Conservation (phyloP, 1,140 invertebrate species). For the Halictus rubicundus region DNA sequence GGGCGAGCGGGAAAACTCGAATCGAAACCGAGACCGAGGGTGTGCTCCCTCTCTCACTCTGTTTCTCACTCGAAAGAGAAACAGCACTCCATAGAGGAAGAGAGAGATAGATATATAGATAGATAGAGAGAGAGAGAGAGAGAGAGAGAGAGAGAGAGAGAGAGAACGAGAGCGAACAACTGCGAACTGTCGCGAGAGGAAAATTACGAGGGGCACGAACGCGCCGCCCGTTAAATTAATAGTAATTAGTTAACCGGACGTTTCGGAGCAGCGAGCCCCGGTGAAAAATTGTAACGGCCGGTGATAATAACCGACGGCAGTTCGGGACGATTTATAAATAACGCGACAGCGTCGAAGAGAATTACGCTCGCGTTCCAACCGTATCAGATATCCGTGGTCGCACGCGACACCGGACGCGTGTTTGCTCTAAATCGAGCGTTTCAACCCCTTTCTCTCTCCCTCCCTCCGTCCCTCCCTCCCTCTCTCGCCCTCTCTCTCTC, state of each 20-base stretch:
- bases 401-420: slow-evolving; percentile 38
- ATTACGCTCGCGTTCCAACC: slow-evolving; percentile 27
- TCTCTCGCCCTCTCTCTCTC: background rate
- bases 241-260: slow-evolving; percentile 47
- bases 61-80: too few species aligned
- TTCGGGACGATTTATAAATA: slow-evolving; percentile 49
- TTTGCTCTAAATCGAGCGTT: slow-evolving; percentile 52
- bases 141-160: too few species aligned
- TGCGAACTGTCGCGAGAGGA: background rate
- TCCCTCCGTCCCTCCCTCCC: background rate
- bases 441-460: background rate
- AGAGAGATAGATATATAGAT: too few species aligned
- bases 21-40: slow-evolving; percentile 8
- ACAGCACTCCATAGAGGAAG: too few species aligned
- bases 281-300: slow-evolving; percentile 48
- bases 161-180: background rate
- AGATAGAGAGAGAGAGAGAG: too few species aligned
- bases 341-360: slow-evolving; percentile 39
- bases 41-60: too few species aligned
- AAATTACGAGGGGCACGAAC: slow-evolving; percentile 34
- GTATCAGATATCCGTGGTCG: slow-evolving; percentile 40
- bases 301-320: slow-evolving; percentile 38
- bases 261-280: slow-evolving; percentile 14
- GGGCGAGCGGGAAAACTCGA: background rate
- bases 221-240: slow-evolving; percentile 36